Percentiles rank a stretch among this genome's conserved stretches.
These are phyloP conservation scores for Callipepla californica DNA, from an alignment of 2,113 vertebrate species.

Conservation along the genomic window DNA sequence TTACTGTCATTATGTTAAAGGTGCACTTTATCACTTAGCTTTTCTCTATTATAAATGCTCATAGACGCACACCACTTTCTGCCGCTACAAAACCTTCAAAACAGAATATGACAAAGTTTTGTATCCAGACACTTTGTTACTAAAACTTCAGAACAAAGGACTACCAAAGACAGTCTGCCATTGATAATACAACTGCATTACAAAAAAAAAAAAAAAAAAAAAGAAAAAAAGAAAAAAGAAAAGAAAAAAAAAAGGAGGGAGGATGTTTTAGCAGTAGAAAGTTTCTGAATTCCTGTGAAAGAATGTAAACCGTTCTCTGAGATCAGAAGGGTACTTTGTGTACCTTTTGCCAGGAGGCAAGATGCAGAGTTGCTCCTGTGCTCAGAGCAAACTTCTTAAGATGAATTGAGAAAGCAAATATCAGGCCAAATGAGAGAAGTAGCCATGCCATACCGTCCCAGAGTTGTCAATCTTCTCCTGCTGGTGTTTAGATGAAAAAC, in stretches of 20 bases:
- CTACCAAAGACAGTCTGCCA: neutral
- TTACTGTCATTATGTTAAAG: slow-evolving; percentile 64
- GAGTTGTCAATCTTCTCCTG: slow-evolving; percentile 8
- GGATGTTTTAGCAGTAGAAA: neutral
- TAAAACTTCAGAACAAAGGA: slow-evolving; percentile 56
- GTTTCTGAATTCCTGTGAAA: slow-evolving; percentile 18
- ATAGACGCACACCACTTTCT: neutral
- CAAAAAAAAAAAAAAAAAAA: neutral
- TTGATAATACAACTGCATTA: neutral
- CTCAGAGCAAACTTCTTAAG: slow-evolving; percentile 24
- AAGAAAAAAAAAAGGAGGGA: neutral
- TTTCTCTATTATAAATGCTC: slow-evolving; percentile 52
- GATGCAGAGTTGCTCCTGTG: slow-evolving; percentile 9
- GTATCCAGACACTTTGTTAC: slow-evolving; percentile 26
- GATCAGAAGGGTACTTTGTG: slow-evolving; percentile 28
- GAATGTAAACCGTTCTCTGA: neutral
- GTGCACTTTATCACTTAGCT: slow-evolving; percentile 68
- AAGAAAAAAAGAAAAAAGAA: no score
- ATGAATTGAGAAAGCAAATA: slow-evolving; percentile 56
- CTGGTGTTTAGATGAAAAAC: slow-evolving; percentile 42
- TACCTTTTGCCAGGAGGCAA: slow-evolving; percentile 43
- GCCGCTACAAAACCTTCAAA: slow-evolving; percentile 39
- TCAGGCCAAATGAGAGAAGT: slow-evolving; percentile 68
- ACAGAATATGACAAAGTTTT: slow-evolving; percentile 36
- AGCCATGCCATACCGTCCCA: slow-evolving; percentile 20